Conservation (phyloP, 1,140 invertebrate species). For the Drosophila arizonae region DNA sequence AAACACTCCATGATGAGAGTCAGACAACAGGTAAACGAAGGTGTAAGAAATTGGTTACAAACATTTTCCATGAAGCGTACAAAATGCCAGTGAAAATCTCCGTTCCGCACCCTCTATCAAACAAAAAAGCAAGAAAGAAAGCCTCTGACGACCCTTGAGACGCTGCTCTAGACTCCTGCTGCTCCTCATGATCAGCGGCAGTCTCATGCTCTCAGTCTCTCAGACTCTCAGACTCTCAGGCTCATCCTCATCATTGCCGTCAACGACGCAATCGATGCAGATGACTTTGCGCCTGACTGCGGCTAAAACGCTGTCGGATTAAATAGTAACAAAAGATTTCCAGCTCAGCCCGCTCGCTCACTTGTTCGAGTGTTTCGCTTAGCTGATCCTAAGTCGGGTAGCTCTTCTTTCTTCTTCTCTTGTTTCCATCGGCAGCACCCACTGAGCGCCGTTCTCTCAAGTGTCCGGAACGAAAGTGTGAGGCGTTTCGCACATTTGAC, state of each 20-base stretch:
- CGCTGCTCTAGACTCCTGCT: slow-evolving; percentile 57
- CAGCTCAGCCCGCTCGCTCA: slow-evolving; percentile 18
- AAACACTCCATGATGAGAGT: background rate
- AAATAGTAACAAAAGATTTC: slow-evolving; percentile 36
- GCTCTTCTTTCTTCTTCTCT: slow-evolving; percentile 6
- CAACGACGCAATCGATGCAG: slow-evolving; percentile 8
- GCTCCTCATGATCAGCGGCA: slow-evolving; percentile 35
- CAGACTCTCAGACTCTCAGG: background rate
- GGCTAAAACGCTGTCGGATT: slow-evolving; percentile 38
- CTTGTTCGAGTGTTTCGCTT: slow-evolving; percentile 55
- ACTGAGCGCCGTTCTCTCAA: slow-evolving; percentile 37
- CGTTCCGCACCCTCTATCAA: slow-evolving; percentile 55
- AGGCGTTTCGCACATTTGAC: slow-evolving; percentile 50
- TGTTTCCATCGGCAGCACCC: slow-evolving; percentile 7
- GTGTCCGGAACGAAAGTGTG: slow-evolving; percentile 48
- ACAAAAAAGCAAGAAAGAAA: slow-evolving; percentile 58
- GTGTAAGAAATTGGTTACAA: slow-evolving; percentile 71
- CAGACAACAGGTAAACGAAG: slow-evolving; percentile 70
- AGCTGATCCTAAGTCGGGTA: slow-evolving; percentile 27
- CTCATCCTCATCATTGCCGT: slow-evolving; percentile 46
- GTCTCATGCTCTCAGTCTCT: background rate
- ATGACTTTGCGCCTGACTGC: slow-evolving; percentile 61
- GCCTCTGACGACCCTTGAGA: slow-evolving; percentile 51
- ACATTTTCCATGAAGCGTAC: slow-evolving; percentile 75
- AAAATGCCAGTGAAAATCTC: slow-evolving; percentile 68